Base-by-base conservation (phyloP, 1,140 invertebrate genomes). In the Temnothorax nylanderi region DNA sequence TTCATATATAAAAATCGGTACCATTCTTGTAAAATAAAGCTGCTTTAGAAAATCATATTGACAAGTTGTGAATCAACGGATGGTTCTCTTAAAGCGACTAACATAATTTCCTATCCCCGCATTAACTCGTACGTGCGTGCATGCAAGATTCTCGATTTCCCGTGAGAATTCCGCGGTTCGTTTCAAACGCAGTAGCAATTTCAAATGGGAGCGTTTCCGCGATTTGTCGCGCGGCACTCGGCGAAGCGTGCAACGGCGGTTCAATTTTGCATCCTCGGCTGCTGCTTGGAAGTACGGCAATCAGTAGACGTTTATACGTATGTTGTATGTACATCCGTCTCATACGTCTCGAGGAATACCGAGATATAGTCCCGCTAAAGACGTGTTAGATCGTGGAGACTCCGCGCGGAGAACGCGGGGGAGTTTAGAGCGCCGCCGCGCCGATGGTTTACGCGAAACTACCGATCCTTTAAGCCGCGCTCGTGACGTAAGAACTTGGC, bases 251-350 rank as follows among this genome's bases (percentile, higher is more conserved):
- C 56, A 69, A 75, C 71, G 85, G 44, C 65, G 65, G 37, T 86
- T 90, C 88, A 90, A 90, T 89, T 86, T 87, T 60, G 51, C 81
- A 90, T 85, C 76, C 88, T 88, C 62, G 49, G 58, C 49, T 81
- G 81, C 62, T 58, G 32, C 54, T 81, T 26, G 47, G 75, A 21
- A 74, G 64, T 51, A 75, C 21, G 54, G 78, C 67, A 80, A 67
- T 80, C 56, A 64, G 47, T 18, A 74, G 69, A 84, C 26, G 21
- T 47, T 80, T 69, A 49, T 49, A 26, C 16, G 21, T 13, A 32
- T 1, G 47, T 54, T 11, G 21, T 13, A 32, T 0, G 37, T 54
- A 21, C 16, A 62, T 62, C 65, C 62, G 2, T 65, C n/a, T 85
- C 72, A 32, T 74, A 47, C 51, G 58, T 65, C 84, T 26, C 3